Evolutionary conservation across 2,888 invertebrate species (phyloP), one percentile per base, ranked within the genome.

Genomic region (Sinelater perroti): DNA sequence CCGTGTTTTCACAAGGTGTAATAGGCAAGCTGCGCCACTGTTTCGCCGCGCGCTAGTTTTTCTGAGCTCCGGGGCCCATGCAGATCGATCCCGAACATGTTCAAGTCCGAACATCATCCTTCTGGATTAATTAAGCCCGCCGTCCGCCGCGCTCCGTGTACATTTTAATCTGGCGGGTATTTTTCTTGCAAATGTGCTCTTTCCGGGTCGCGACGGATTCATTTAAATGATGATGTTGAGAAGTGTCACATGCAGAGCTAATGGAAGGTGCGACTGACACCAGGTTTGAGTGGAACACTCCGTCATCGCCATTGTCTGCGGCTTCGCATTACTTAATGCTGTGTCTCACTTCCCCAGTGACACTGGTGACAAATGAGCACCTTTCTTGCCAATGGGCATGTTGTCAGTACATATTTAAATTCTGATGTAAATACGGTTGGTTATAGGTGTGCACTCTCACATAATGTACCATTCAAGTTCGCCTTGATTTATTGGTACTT

Each of bases 311-410:
- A 72, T 74, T 74, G 74, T 74, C 70, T 73, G 73, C 67, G 66
- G 63, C 64, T 62, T 64, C 52, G 71, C 64, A 67, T 67, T 71
- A 71, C 71, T 70, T 70, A 70, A 64, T 63, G 68, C 68, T 67
- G 66, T 70, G 68, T 69, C 71, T 68, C 67, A 67, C 66, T 68
- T 65, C 61, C 64, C 54, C 54, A 55, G 63, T 65, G 67, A 67
- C 64, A 64, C 66, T 61, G 57, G 72, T 76, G 75, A 76, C 75
- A 75, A 76, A 76, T 76, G 75, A 75, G 73, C 72, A 71, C 68
- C 72, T 73, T 73, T 65, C 75, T 75, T 73, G 69, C 75, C 73
- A 73, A 73, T 69, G 67, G 64, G 65, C 57, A 58, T 28, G 42
- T 26, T 51, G 44, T 51, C 58, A 28, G 49, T 35, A 51, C 26